A percentile compares a stretch with the other conserved stretches of the same genome.
Conservation (phyloP, 2,888 invertebrate genomes). For the Mythimna loreyi region DNA sequence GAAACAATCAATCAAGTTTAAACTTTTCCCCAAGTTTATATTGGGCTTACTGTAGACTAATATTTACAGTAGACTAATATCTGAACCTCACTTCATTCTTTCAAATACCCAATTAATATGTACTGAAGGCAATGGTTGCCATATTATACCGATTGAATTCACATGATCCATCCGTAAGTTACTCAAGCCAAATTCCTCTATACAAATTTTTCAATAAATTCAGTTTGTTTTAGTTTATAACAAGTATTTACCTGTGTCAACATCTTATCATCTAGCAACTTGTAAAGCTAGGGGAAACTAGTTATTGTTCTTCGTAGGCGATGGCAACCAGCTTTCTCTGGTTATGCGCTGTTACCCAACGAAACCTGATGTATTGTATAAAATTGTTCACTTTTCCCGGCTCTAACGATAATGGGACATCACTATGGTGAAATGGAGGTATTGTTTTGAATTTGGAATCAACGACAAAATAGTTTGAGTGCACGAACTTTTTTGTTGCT, state of each 20-base stretch:
- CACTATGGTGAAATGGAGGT: constrained; percentile 22
- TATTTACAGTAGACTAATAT: too few relatives aligned
- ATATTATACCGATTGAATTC: background rate
- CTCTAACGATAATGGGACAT: constrained; percentile 23
- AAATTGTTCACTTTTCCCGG: constrained; percentile 43
- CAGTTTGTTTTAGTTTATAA: constrained; percentile 20
- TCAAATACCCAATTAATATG: background rate
- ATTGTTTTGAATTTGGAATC: constrained; percentile 32
- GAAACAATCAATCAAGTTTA: background rate
- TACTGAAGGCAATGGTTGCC: background rate
- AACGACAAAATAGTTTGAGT: background rate
- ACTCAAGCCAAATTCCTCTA: background rate
- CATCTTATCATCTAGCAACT: constrained; percentile 53
- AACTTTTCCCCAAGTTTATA: background rate
- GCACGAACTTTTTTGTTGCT: background rate
- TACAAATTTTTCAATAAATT: constrained; percentile 16
- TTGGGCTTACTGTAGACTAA: background rate
- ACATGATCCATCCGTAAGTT: background rate
- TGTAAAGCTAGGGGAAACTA: constrained; percentile 49
- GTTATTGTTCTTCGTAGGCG: constrained; percentile 63
- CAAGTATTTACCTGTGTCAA: constrained; percentile 42
- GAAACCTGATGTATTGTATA: constrained; percentile 49
- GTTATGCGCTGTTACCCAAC: constrained; percentile 49
- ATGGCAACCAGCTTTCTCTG: constrained; percentile 56
- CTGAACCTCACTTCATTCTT: background rate